Evolutionary conservation across 1,140 invertebrate species (phyloP), one percentile per base, ranked within the genome.

Genomic region (Aleiodes sp.): DNA sequence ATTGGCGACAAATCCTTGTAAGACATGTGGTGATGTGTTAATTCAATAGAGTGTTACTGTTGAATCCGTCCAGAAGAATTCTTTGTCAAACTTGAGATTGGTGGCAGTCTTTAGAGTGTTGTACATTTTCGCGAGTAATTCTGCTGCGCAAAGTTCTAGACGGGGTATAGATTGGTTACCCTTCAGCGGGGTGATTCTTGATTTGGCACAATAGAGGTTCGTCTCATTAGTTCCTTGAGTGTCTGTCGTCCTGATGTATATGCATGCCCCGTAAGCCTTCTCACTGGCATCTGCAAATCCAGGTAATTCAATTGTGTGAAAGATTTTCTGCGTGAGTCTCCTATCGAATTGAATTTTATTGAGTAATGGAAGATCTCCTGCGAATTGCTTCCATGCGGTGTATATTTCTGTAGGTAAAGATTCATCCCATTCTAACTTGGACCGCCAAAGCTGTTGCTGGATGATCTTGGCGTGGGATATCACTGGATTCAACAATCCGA

Each of bases 111-210:
- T 26, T 12, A 72, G n/a, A 0, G 37, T 65, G 0, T 19, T 9
- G 0, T 69, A 41, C 1, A 77, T n/a, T 19, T 65, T n/a, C 2
- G 73, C 56, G 6, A 78, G 10, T 7, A 79, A 6, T 0, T 71
- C 12, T 0, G 78, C 79, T 9, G 39, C 72, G 8, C 56, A 65
- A 3, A 78, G 46, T 43, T 78, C 76, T 4, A 80, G 41, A n/a
- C 73, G 14, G 1, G 78, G 76, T 8, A 77, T 70, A 0, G 83
- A 73, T 0, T 78, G 35, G 2, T 69, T 60, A 41, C 39, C n/a
- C 70, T 80, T 80, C 0, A 81, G 31, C 1, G 82, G 81, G 7
- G 79, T 69, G 0, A 84, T 76, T 24, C 74, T 52, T 29, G 65
- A 62, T 33, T 67, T 75, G 0, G 71, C 70, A 9, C 71, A 70